These are phyloP conservation scores for Pogonognathellus flavescens DNA, from an alignment of 1,140 invertebrate species.

Conservation along the genomic window DNA sequence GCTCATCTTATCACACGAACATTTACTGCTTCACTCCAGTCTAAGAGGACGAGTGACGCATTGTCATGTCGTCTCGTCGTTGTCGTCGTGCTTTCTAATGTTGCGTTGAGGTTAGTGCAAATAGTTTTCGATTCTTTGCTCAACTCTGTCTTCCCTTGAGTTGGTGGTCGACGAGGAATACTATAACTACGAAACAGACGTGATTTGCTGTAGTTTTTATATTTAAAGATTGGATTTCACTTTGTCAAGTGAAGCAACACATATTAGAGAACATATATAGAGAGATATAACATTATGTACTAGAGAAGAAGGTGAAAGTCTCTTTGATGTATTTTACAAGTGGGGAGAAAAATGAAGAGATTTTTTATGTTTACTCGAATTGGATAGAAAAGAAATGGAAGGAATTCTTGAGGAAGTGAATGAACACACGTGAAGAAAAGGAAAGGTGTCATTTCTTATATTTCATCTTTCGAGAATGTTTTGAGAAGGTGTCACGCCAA, in stretches of 20 bases:
- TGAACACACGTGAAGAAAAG: neutral
- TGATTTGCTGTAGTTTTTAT: neutral
- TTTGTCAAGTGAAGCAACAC: neutral
- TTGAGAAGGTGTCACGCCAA: conserved; percentile 43
- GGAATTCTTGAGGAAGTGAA: conserved; percentile 31
- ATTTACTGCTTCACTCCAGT: neutral
- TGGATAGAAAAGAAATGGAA: conserved; percentile 20
- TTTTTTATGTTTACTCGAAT: conserved; percentile 38
- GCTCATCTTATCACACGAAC: conserved; percentile 25
- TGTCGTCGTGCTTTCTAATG: neutral
- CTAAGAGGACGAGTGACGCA: neutral
- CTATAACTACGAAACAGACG: neutral
- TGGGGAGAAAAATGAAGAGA: conserved; percentile 41
- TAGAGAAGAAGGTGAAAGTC: neutral
- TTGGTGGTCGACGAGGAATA: neutral
- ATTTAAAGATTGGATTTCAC: neutral
- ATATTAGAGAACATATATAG: no score
- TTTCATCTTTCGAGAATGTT: conserved; percentile 44
- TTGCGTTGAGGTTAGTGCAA: conserved; percentile 32
- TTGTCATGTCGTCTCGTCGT: neutral
- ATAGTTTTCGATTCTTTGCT: conserved; percentile 42
- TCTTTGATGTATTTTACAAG: conserved; percentile 39
- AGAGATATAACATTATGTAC: no score
- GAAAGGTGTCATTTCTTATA: conserved; percentile 44
- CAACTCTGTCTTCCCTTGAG: conserved; percentile 12